These are phyloP conservation scores for Actenoides lindsayi DNA, from an alignment of 2,113 vertebrate genomes.

Conservation along the genomic window DNA sequence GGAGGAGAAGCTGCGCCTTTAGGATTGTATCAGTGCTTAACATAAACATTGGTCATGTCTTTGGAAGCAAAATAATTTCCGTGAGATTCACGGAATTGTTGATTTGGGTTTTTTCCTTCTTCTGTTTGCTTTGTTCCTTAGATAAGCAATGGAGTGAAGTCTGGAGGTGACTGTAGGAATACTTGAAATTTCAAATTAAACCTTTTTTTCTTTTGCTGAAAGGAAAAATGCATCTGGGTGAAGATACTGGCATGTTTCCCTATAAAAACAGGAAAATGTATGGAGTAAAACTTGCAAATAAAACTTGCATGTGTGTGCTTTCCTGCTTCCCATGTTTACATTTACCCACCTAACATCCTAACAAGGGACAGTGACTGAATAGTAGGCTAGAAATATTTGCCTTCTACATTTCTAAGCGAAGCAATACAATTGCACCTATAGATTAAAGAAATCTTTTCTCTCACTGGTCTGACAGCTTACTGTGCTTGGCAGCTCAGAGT, in stretches of 20 bases:
- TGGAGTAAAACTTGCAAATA: background rate
- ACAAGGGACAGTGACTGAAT: background rate
- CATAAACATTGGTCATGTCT: background rate
- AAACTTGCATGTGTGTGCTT: background rate
- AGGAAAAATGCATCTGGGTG: background rate
- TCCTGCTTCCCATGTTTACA: background rate
- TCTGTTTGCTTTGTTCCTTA: background rate
- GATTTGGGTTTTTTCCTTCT: background rate
- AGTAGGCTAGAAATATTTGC: background rate
- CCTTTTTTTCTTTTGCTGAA: background rate
- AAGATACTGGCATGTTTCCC: background rate
- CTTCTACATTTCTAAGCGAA: background rate
- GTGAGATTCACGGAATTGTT: background rate
- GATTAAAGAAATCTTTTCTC: background rate
- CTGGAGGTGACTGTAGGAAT: background rate
- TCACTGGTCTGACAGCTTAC: background rate
- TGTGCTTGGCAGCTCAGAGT: background rate
- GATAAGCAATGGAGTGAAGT: background rate
- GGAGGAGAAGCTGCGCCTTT: background rate
- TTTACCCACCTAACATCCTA: background rate
- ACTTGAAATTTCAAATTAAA: background rate
- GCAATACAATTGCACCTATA: background rate
- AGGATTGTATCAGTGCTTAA: background rate
- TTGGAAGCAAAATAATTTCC: background rate
- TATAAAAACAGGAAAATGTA: background rate